Percentiles rank a stretch among this genome's conserved stretches.
Evolutionary conservation across 2,888 invertebrate genomes (phyloP).

Genomic region (Sphaerophoria rueppellii): DNA sequence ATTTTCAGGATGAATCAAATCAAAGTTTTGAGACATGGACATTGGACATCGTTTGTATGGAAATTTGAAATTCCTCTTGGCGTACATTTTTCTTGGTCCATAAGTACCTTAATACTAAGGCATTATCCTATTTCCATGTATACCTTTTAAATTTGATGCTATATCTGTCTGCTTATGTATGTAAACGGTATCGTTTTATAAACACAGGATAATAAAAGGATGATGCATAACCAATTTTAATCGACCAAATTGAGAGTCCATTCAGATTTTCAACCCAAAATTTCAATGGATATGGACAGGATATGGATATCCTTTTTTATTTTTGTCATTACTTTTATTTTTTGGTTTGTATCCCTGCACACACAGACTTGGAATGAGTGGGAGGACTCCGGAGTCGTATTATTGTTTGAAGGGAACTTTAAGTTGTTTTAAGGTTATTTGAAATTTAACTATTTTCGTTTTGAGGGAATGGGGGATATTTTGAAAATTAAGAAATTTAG

Average conservation of each 20-base stretch:
- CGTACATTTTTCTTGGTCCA: conserved; percentile 24
- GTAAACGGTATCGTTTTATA: conserved; percentile 17
- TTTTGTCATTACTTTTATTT: not conserved
- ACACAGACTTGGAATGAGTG: not conserved
- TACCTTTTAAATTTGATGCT: conserved; percentile 5
- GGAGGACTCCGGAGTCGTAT: not conserved
- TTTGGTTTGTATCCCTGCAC: not conserved
- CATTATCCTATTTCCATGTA: not conserved
- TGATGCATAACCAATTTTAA: conserved; percentile 59
- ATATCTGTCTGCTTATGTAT: not conserved
- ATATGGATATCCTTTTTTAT: conserved; percentile 18
- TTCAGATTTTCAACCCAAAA: conserved; percentile 53
- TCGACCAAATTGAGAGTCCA: conserved; percentile 63
- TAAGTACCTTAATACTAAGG: not conserved
- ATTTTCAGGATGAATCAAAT: conserved; percentile 59
- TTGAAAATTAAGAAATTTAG: not conserved
- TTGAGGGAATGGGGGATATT: not conserved
- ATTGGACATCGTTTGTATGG: conserved; percentile 25
- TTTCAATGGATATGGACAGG: conserved; percentile 5
- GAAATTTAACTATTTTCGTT: conserved; percentile 6
- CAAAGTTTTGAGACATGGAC: conserved; percentile 43
- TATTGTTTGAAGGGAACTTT: not conserved
- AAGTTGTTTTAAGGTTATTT: conserved; percentile 21
- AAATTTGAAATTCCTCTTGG: conserved; percentile 18
- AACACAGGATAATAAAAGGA: conserved; percentile 35